phyloP scores from a whole-genome alignment of 2,888 invertebrate genomes.

The Netelia fuscicornis region DNA sequence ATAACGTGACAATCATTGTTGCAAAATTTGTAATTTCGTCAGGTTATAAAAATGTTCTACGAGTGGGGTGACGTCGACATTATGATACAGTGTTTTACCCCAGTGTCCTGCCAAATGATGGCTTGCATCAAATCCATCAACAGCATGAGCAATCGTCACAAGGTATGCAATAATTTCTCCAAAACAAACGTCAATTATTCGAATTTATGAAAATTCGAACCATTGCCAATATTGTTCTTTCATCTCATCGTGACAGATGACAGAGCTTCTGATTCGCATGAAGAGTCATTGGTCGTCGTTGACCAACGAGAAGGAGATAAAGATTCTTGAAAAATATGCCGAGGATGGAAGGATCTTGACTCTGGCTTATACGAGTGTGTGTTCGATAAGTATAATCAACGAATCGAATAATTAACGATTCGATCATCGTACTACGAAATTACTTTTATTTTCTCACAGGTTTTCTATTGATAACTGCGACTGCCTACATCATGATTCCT shows the following conservation, averaged over 20 bases:
- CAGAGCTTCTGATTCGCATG: conserved; percentile 34
- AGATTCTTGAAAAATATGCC: conserved; percentile 29
- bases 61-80: conserved; percentile 43
- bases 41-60: conserved; percentile 36
- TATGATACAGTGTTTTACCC: conserved; percentile 57
- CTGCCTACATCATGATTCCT: background rate
- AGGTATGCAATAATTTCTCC: background rate
- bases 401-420: background rate
- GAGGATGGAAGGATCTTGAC: conserved; percentile 1
- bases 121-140: conserved; percentile 39
- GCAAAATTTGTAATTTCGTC: background rate
- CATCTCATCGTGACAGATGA: conserved; percentile 32
- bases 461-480: too few relatives aligned
- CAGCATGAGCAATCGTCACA: conserved; percentile 23
- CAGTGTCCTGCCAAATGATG: conserved; percentile 34
- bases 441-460: background rate
- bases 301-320: conserved; percentile 31
- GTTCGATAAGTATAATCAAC: background rate
- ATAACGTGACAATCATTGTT: background rate
- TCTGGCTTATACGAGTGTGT: conserved; percentile 7
- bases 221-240: background rate
- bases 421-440: too few relatives aligned
- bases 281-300: conserved; percentile 36
- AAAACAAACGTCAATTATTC: too few relatives aligned
- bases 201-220: too few relatives aligned